Percentiles rank a stretch among this genome's conserved stretches.
phyloP scores from a whole-genome alignment of 2,113 vertebrate genomes.

The Phainopepla nitens region DNA sequence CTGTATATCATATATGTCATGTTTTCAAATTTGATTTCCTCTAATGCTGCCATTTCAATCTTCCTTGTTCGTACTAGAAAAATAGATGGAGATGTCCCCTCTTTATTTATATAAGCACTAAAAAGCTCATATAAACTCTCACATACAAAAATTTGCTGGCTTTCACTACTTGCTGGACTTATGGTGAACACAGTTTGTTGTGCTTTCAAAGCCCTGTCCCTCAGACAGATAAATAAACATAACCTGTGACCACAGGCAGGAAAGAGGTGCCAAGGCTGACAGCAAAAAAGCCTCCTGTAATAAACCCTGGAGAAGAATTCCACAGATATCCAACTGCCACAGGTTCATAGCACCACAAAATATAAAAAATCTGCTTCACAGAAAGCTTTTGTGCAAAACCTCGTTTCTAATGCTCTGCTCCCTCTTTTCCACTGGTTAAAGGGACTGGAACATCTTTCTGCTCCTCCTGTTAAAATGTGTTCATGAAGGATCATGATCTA shows the following conservation, averaged over 20 bases:
- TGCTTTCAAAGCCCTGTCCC: not conserved
- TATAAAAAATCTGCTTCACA: not conserved
- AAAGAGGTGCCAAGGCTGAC: not conserved
- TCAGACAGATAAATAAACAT: not conserved
- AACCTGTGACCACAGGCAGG: not conserved
- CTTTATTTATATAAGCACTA: not conserved
- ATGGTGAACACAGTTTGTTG: not conserved
- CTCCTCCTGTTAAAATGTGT: not conserved
- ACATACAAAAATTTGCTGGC: not conserved
- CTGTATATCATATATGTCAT: not conserved
- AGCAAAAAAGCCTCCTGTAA: not conserved
- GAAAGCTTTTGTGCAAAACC: not conserved
- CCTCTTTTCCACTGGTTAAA: not conserved
- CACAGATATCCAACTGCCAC: not conserved
- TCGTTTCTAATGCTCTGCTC: not conserved
- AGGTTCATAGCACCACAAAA: not conserved
- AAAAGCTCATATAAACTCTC: not conserved
- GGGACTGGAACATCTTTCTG: not conserved
- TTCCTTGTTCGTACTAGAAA: not conserved
- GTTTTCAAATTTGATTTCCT: not conserved
- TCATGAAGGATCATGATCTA: not conserved
- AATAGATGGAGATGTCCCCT: not conserved
- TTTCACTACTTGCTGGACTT: not conserved
- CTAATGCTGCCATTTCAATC: not conserved
- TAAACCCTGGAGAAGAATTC: not conserved